Evolutionary conservation across 1,140 invertebrate species (phyloP), one percentile per base, ranked within the genome.

Genomic region (Hestina assimilis): DNA sequence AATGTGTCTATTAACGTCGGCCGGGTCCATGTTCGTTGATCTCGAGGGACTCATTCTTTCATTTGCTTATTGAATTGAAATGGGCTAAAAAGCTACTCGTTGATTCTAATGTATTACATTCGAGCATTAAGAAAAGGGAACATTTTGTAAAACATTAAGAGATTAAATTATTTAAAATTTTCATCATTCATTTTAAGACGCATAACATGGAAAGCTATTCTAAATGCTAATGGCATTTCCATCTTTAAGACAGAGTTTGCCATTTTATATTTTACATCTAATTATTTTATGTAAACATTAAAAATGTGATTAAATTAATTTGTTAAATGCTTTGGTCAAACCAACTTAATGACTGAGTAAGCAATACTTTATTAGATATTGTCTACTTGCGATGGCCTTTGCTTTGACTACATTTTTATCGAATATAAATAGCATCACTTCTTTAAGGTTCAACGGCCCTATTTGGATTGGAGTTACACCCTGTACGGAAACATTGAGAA

Each of bases 1-100:
- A 82, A 82, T 80, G 66, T 80, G 81, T 82, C 79, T 69, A 82
- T 84, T 84, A 82, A 61, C 45, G 43, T 43, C 41, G 51, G 48
- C 60, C 47, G 42, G 29, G 21, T 28, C 41, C 61, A 40, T 59
- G 54, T 63, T 63, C 43, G 28, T 9, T 17, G 20, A 12, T 57
- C 68, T 29, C 68, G 19, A 48, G 79, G 65, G 79, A 79, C 55
- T 52, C 79, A 81, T 85, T 75, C 71, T 77, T 82, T 85, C 75
- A 80, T 83, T 84, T 82, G 62, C 59, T 61, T 64, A 67, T 68
- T 60, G 51, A 65, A 50, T 50, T 50, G 31, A 50, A 38, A 50
- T 50, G 23, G n/a, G 11, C n/a, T 42, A 42, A 42, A 42, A 24
- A 42, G 19, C 43, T 14, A 42, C 40, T 42, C 40, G 15, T 46